These are phyloP conservation scores for Phodopus roborovskii DNA, from an alignment of 2,113 vertebrate species.

Conservation along the genomic window DNA sequence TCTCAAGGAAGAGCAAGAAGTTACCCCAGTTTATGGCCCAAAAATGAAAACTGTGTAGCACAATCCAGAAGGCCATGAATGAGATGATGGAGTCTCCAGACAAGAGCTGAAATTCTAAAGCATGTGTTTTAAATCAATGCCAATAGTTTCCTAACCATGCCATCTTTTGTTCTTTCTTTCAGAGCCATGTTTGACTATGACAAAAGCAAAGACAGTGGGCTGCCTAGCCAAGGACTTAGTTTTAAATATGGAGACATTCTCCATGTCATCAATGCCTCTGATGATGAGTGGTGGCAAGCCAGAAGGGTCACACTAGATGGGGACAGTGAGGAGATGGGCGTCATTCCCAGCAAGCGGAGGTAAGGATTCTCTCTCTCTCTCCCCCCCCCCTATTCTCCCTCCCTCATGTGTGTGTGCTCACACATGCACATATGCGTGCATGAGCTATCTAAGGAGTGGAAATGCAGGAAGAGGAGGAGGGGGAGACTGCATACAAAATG, in stretches of 20 bases:
- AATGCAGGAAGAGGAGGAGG: background rate
- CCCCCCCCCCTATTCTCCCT: no score
- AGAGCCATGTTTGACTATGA: slow-evolving; percentile 99
- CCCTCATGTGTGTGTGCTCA: fast-evolving
- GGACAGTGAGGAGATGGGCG: slow-evolving; percentile 98
- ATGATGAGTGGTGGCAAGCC: slow-evolving; percentile 99
- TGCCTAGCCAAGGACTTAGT: slow-evolving; percentile 98
- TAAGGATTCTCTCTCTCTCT: slow-evolving; percentile 76
- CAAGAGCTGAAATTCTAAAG: background rate
- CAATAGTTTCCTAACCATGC: background rate
- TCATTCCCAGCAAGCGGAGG: slow-evolving; percentile 98
- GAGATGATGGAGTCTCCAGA: background rate
- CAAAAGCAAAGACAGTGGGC: slow-evolving; percentile 96
- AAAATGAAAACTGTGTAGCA: background rate
- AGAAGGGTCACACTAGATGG: slow-evolving; percentile 93
- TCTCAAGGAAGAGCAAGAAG: background rate
- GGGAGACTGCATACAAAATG: background rate
- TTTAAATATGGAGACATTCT: slow-evolving; percentile 97
- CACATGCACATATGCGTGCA: no score
- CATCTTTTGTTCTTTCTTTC: slow-evolving; percentile 52
- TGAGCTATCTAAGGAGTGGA: background rate
- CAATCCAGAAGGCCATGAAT: background rate
- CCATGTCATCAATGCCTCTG: slow-evolving; percentile 97
- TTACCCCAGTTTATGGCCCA: background rate
- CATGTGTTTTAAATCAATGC: background rate